These are phyloP conservation scores for Dendronephthya gigantea DNA, from an alignment of 64 coral and sea anemone genomes.

Conservation along the genomic window DNA sequence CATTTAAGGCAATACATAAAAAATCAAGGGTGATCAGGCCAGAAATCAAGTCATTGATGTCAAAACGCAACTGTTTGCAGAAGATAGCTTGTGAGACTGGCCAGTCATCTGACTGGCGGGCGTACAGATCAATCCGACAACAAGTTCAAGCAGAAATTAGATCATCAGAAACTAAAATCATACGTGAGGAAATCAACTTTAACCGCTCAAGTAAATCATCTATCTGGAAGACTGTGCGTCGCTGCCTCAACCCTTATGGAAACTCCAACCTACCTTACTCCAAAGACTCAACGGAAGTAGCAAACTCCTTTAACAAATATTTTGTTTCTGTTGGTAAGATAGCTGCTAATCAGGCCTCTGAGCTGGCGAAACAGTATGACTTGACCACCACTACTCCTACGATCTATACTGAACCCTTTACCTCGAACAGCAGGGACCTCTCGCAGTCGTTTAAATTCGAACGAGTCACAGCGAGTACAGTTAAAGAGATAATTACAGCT, in stretches of 20 bases:
- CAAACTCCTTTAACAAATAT: slow-evolving; percentile 21
- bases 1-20: slow-evolving; percentile 4
- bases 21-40: slow-evolving; percentile 16
- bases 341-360: neutral
- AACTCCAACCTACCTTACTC: neutral
- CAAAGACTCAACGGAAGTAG: neutral
- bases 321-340: slow-evolving; percentile 28
- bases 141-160: slow-evolving; percentile 8
- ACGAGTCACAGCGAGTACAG: neutral
- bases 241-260: slow-evolving; percentile 6
- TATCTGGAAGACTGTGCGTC: slow-evolving; percentile 20
- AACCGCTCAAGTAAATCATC: slow-evolving; percentile 8
- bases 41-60: slow-evolving; percentile 38
- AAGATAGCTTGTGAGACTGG: neutral
- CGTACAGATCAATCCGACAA: neutral
- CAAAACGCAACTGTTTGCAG: neutral
- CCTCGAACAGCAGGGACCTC: neutral
- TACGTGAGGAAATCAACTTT: neutral
- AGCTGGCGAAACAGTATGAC: neutral
- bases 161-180: neutral
- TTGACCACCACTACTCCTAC: neutral
- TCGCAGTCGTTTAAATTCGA: neutral
- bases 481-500: neutral
- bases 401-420: neutral
- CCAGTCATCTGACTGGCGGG: neutral